These are phyloP conservation scores for Lasioglossum albipes DNA, from an alignment of 1,140 invertebrate genomes.

Conservation along the genomic window DNA sequence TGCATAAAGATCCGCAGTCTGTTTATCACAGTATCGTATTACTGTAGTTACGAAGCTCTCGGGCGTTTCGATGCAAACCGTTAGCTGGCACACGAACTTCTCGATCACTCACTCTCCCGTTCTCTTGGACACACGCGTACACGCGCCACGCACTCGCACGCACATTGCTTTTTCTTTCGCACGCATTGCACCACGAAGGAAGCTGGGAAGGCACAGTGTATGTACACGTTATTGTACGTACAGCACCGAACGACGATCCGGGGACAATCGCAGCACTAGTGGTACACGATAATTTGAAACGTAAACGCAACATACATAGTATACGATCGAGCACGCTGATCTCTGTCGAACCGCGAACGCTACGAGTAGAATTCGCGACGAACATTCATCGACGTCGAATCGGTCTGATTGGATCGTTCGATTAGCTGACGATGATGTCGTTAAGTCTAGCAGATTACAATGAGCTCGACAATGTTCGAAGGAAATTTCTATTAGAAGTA, in stretches of 20 bases:
- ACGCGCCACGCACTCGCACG: constrained; percentile 17
- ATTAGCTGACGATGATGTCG: not conserved
- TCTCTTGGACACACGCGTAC: constrained; percentile 11
- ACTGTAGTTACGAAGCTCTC: constrained; percentile 66
- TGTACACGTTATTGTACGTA: constrained; percentile 62
- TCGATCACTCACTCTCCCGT: constrained; percentile 30
- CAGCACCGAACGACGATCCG: constrained; percentile 58
- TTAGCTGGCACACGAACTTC: constrained; percentile 46
- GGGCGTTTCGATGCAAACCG: constrained; percentile 49
- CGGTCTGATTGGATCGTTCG: not conserved
- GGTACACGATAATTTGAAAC: constrained; percentile 23
- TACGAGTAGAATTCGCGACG: not conserved
- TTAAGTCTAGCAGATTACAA: not conserved
- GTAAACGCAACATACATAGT: no score
- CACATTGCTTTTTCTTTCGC: constrained; percentile 13
- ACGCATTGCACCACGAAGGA: constrained; percentile 64
- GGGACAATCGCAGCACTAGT: constrained; percentile 42
- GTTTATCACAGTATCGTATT: constrained; percentile 63
- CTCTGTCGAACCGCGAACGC: no score
- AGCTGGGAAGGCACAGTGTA: constrained; percentile 71
- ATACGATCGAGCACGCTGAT: no score
- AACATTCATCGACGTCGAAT: not conserved
- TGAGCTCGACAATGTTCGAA: not conserved
- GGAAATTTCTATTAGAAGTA: not conserved
- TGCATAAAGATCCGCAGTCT: no score